A percentile compares a stretch with the other conserved stretches of the same genome.
phyloP scores from a whole-genome alignment of 2,888 invertebrate genomes.

The Platycheirus albimanus region DNA sequence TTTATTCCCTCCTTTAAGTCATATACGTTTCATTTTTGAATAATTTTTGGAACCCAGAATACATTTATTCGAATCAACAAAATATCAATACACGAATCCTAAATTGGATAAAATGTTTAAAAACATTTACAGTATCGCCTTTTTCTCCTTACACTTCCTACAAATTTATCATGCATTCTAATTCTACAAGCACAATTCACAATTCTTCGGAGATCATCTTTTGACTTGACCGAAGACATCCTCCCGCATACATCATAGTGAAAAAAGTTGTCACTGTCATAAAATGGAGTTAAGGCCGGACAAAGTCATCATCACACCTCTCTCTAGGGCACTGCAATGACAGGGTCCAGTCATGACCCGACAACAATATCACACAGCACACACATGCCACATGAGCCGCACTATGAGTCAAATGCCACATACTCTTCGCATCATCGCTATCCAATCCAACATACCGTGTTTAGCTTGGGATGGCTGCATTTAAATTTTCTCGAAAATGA shows the following conservation, averaged over 20 bases:
- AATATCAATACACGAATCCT: too few species aligned
- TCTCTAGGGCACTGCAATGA: slow-evolving; percentile 11
- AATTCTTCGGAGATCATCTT: not conserved
- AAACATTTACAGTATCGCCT: too few species aligned
- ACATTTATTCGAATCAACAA: too few species aligned
- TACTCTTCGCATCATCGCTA: not conserved
- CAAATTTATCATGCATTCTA: not conserved
- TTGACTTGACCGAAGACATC: too few species aligned
- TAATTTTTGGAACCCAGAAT: too few species aligned
- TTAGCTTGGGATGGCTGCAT: slow-evolving; percentile 10
- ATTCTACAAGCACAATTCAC: not conserved
- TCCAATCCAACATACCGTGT: not conserved
- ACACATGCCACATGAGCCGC: too few species aligned
- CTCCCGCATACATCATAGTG: not conserved
- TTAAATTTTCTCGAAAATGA: slow-evolving; percentile 40
- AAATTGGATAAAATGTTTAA: too few species aligned
- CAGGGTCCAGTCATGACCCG: slow-evolving; percentile 27
- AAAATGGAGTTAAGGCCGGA: slow-evolving; percentile 13
- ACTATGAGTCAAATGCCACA: too few species aligned
- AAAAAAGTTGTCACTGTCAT: slow-evolving; percentile 16
- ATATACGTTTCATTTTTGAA: too few species aligned
- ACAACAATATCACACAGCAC: slow-evolving; percentile 22
- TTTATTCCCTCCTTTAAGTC: too few species aligned
- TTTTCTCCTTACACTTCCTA: not conserved
- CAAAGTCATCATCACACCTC: slow-evolving; percentile 27